These are phyloP conservation scores for Diaphora mendica DNA, from an alignment of 2,888 invertebrate species.

Conservation along the genomic window DNA sequence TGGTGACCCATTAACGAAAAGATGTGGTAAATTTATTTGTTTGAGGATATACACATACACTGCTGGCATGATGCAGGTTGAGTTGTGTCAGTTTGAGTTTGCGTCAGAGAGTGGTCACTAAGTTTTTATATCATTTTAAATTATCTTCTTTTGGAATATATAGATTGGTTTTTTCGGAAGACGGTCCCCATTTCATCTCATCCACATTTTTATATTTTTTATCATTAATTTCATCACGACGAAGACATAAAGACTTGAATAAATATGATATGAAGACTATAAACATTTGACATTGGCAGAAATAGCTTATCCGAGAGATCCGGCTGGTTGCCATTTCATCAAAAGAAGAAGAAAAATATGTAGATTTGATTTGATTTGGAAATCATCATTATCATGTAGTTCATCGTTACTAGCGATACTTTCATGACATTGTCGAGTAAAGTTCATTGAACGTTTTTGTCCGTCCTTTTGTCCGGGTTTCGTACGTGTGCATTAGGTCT, in stretches of 20 bases:
- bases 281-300: too few species aligned
- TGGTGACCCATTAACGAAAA: background rate
- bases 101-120: too few species aligned
- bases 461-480: slow-evolving; percentile 46
- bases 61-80: background rate
- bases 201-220: too few species aligned
- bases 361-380: background rate
- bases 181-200: too few species aligned
- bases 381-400: slow-evolving; percentile 1
- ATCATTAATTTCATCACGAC: too few species aligned
- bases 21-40: background rate
- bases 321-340: too few species aligned
- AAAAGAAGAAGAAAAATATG: too few species aligned
- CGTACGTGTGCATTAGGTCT: slow-evolving; percentile 12
- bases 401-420: slow-evolving; percentile 18
- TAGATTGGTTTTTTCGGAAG: too few species aligned
- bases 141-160: background rate
- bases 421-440: slow-evolving; percentile 44
- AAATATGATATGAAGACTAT: too few species aligned
- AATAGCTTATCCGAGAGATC: too few species aligned
- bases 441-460: slow-evolving; percentile 44
- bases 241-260: too few species aligned
- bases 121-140: background rate
- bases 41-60: background rate
- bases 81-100: too few species aligned